Evolutionary conservation across 2,797 vertebrate genomes (phyloP), one percentile per base, ranked within the genome.

Genomic region (Coendou prehensilis): DNA sequence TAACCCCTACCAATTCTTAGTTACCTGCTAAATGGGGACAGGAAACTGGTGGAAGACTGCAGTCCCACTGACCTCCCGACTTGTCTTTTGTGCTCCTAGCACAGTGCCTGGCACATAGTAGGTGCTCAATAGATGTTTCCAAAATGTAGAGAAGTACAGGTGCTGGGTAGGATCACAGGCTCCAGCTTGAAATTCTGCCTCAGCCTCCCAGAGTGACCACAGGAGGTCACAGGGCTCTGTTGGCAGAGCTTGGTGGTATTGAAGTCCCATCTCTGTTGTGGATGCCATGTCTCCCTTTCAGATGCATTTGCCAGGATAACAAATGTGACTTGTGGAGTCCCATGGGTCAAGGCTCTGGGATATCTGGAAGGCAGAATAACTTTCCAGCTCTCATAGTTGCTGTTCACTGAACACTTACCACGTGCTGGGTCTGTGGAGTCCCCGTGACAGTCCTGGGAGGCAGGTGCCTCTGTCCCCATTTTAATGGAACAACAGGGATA

Each of bases 191-290:
- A 67, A n/a, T n/a, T n/a, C 15, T 18, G 64, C 15, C 33, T 67
- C 33, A n/a, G 64, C 15, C 23, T 33, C n/a, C 33, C 22, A 30
- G 5, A 11, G 41, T 50, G 83, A 7, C 23, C 50, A 18, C 23
- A 75, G n/a, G 33, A 56, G 17, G 15, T 9, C 28, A 33, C 28
- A 52, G 28, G 47, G 8, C 26, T 73, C 33, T 6, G 2, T 33
- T 37, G 73, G 45, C 37, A n/a, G 75, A 45, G 22, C 61, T 0
- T 0, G n/a, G 23, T 10, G 6, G 14, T 6, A 4, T 13, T 1
- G 3, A 45, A 45, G 9, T 47, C n/a, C 67, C n/a, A n/a, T 56
- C 61, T 28, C 22, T 47, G 11, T 7, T n/a, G 6, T 30, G 50
- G 45, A 14, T 13, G 23, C 64, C 84, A 9, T 1, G 2, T 59